phyloP scores from a whole-genome alignment of 2,113 vertebrate genomes.

The Tetraodon nigroviridis region DNA sequence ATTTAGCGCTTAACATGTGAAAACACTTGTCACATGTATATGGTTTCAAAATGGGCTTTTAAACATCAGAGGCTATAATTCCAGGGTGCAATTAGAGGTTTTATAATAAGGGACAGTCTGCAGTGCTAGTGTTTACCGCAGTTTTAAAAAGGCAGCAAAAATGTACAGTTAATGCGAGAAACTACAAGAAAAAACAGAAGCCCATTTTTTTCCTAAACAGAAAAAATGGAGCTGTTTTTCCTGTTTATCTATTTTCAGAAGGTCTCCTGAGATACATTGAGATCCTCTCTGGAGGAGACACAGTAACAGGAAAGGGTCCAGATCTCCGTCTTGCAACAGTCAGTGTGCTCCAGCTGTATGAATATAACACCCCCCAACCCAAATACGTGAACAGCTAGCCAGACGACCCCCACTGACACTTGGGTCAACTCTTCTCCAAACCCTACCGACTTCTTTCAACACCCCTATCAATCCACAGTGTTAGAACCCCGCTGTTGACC shows the following conservation, averaged over 20 bases:
- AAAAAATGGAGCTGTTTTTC: constrained; percentile 1
- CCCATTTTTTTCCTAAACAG: too few relatives aligned
- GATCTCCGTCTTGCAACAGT: constrained; percentile 32
- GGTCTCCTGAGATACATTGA: constrained; percentile 17
- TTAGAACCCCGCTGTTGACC: constrained; percentile 35
- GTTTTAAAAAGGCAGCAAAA: not conserved
- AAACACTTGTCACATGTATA: not conserved
- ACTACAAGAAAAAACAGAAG: not conserved
- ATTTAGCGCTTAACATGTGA: not conserved
- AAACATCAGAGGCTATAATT: not conserved
- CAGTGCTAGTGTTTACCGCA: too few relatives aligned
- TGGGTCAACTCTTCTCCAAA: constrained; percentile 41
- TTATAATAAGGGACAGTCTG: not conserved
- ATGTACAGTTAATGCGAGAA: not conserved
- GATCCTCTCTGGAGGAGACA: constrained; percentile 24
- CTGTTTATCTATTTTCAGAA: constrained; percentile 44
- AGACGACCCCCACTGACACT: constrained; percentile 38
- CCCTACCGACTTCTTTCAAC: constrained; percentile 8
- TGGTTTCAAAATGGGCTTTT: not conserved
- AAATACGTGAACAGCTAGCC: constrained; percentile 22
- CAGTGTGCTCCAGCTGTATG: constrained; percentile 57
- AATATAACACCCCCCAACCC: not conserved
- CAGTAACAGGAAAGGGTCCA: constrained; percentile 1
- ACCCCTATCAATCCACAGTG: constrained; percentile 2
- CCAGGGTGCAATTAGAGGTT: not conserved